Conservation (phyloP, 2,797 vertebrate species). For the Siniperca scherzeri region DNA sequence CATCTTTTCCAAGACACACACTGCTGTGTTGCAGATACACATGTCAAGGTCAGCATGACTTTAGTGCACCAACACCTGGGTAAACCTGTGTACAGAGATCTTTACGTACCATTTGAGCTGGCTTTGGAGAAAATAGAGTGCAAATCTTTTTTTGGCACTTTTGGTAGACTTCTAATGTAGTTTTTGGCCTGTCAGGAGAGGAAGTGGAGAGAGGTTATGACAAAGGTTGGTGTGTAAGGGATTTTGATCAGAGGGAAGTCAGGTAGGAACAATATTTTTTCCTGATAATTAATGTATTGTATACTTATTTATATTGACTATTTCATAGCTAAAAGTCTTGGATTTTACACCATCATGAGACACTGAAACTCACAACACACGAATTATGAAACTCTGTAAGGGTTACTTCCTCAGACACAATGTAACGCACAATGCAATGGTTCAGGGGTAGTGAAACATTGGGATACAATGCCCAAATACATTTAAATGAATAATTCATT, state of each 20-base stretch:
- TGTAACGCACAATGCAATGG: background rate
- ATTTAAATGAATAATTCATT: background rate
- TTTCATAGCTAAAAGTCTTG: background rate
- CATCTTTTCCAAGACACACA: constrained; percentile 95
- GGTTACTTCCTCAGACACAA: background rate
- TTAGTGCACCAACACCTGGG: fast-evolving
- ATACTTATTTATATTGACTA: background rate
- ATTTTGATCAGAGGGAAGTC: background rate
- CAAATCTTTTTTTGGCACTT: constrained; percentile 94
- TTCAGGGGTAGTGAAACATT: background rate
- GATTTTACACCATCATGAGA: background rate
- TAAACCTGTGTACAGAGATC: too few relatives aligned
- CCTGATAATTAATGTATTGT: background rate
- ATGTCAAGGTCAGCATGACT: background rate
- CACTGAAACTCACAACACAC: background rate
- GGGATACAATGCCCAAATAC: too few relatives aligned
- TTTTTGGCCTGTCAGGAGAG: constrained; percentile 89
- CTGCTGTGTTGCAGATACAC: constrained; percentile 80
- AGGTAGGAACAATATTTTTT: background rate
- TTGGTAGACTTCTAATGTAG: constrained; percentile 93
- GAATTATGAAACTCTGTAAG: background rate
- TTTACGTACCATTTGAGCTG: constrained; percentile 87
- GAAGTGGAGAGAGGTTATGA: background rate
- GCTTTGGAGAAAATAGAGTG: constrained; percentile 89
- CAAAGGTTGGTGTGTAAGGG: background rate